A percentile compares a stretch with the other conserved stretches of the same genome.
Evolutionary conservation across 2,797 vertebrate species (phyloP).

Genomic region (Arnoldichthys spilopterus): DNA sequence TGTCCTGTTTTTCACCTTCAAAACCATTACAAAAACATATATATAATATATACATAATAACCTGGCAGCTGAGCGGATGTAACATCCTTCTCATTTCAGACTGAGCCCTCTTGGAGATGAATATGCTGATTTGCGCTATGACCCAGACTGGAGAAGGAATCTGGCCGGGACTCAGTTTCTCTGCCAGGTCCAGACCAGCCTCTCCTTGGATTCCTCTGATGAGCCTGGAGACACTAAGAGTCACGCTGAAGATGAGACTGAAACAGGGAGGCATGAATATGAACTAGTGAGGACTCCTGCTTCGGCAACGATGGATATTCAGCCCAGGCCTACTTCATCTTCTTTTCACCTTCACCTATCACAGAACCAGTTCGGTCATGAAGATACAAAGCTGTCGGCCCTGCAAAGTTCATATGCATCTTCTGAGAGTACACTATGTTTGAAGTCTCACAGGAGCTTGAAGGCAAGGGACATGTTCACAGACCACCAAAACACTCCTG

Average conservation of each 20-base stretch:
- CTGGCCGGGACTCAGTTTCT: slow-evolving; percentile 52
- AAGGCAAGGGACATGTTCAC: background rate
- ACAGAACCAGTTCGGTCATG: slow-evolving; percentile 17
- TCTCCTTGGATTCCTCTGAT: slow-evolving; percentile 43
- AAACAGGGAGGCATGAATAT: slow-evolving; percentile 49
- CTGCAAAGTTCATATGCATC: background rate
- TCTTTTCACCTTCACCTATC: slow-evolving; percentile 64
- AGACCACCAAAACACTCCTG: background rate
- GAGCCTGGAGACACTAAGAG: slow-evolving; percentile 26
- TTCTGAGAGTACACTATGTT: background rate
- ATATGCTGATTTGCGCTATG: slow-evolving; percentile 75
- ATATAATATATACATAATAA: background rate
- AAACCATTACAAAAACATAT: too few relatives aligned
- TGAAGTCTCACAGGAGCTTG: background rate
- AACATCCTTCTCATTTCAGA: slow-evolving; percentile 59
- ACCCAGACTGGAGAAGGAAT: slow-evolving; percentile 79
- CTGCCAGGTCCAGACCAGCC: background rate
- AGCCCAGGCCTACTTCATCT: slow-evolving; percentile 38
- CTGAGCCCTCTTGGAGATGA: slow-evolving; percentile 61
- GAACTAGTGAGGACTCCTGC: slow-evolving; percentile 43
- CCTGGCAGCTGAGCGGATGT: background rate
- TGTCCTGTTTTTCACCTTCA: too few relatives aligned
- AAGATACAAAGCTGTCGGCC: slow-evolving; percentile 9
- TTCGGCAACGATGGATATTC: slow-evolving; percentile 5
- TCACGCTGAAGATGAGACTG: slow-evolving; percentile 25